Conservation (phyloP, 2,113 vertebrate genomes). For the Stictonetta naevosa region DNA sequence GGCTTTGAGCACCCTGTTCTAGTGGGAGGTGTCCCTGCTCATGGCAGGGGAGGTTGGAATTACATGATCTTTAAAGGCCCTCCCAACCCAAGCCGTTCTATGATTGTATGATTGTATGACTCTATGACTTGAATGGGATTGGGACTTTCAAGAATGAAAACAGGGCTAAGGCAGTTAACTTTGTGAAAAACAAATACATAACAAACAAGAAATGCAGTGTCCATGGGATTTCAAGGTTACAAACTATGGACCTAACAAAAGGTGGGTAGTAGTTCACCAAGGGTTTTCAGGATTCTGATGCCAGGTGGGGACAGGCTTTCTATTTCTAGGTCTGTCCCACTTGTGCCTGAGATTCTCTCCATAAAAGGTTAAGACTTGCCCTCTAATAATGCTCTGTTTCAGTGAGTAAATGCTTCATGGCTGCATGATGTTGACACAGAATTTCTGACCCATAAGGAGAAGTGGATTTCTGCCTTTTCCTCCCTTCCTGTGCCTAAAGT, state of each 20-base stretch:
- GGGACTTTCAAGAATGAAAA: background rate
- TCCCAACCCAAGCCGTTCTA: no score
- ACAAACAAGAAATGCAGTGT: background rate
- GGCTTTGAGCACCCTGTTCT: no score
- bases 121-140: background rate
- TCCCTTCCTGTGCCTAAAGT: background rate
- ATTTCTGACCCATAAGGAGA: background rate
- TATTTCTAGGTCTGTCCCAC: background rate
- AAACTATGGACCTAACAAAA: background rate
- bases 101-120: no score
- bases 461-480: background rate
- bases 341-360: background rate
- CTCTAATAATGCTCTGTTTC: background rate
- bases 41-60: no score
- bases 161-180: background rate
- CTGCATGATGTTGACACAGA: background rate
- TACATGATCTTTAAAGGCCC: no score
- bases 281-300: background rate
- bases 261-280: background rate
- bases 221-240: background rate
- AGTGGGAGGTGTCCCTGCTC: no score
- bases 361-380: background rate
- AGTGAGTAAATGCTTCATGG: background rate
- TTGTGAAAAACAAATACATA: background rate
- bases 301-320: background rate